These are phyloP conservation scores for Diprion similis DNA, from an alignment of 1,140 invertebrate genomes.

Conservation along the genomic window DNA sequence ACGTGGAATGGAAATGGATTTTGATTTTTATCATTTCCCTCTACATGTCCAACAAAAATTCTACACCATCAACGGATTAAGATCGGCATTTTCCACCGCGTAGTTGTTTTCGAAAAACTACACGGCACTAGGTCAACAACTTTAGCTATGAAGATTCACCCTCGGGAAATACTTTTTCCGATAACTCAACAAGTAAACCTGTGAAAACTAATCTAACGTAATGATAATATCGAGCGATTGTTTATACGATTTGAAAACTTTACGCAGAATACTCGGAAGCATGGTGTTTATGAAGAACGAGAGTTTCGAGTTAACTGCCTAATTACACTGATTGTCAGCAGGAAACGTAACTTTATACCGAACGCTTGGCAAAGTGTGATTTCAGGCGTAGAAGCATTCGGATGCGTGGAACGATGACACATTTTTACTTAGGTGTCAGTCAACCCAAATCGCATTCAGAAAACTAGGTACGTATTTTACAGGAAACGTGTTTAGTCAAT, in stretches of 20 bases:
- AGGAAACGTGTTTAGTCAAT: slow-evolving; percentile 22
- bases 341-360: no score
- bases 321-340: no score
- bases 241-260: not conserved
- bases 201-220: not conserved
- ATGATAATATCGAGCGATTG: not conserved
- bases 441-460: not conserved
- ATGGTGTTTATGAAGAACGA: no score
- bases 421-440: no score
- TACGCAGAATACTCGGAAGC: no score
- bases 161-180: not conserved
- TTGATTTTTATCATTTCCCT: no score
- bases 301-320: no score
- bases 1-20: not conserved
- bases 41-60: no score
- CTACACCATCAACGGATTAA: not conserved
- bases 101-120: not conserved
- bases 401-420: no score
- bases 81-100: not conserved
- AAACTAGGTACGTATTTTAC: not conserved
- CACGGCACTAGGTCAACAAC: not conserved
- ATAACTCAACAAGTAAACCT: not conserved
- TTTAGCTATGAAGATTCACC: not conserved
- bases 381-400: no score
- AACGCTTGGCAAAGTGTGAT: no score